Evolutionary conservation across 2,113 vertebrate species (phyloP), one percentile per base, ranked within the genome.

Genomic region (Pangasianodon gigas): DNA sequence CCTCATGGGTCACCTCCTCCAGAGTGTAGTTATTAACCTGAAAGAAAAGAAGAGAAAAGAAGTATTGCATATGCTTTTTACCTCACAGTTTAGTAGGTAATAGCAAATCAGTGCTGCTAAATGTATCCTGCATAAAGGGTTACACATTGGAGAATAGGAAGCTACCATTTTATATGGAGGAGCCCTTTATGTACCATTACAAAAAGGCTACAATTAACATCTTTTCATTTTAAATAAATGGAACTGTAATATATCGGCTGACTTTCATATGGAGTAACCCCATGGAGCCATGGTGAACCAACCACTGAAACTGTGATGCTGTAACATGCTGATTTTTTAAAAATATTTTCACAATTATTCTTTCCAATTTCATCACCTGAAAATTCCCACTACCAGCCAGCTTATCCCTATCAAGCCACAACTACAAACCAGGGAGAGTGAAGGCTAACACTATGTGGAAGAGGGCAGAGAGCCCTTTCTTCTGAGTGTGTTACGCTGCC

Each of bases 21-120:
- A 99, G 95, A 93, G 97, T 97, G 95, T 98, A 98, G 94, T 98
- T 98, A 94, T 99, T 99, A 90, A 99, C 98, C 98, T 99, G 91
- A 87, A 91, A 44, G 16, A 77, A 71, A 75, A 37, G 4, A 24
- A 51, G 32, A 52, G 3, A 54, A 56, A 41, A 77, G 77, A 58
- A 21, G 87, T 6, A 51, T 90, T 62, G 60, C 54, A 58, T 82
- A 80, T 62, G 13, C 11, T 0, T 3, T 29, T 83, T 65, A 80
- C 48, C 46, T 44, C 58, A 87, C 24, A 87, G 46, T 90, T 88
- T 83, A 87, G 52, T 80, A 83, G 79, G 74, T 85, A 90, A 87
- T 81, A 54, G 58, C 32, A 41, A 91, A 90, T 87, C 69, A 88
- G 81, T 52, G 85, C n/a, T 54, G 51, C 84, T 88, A 90, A 90